Evolutionary conservation across 2,113 vertebrate genomes (phyloP).

Genomic region (Brachyistius frenatus): DNA sequence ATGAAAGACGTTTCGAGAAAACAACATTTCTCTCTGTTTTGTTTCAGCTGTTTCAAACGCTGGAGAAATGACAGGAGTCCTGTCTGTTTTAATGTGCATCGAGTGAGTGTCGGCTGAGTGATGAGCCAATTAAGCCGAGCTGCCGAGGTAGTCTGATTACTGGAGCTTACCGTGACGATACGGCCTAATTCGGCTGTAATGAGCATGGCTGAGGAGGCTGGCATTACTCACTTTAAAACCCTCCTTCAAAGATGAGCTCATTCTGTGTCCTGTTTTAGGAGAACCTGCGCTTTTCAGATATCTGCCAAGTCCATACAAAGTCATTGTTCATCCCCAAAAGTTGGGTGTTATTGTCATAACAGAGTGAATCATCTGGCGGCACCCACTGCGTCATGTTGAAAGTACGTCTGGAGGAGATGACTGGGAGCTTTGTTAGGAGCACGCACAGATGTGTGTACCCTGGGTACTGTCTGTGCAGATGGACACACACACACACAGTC

Average conservation of each 20-base stretch:
- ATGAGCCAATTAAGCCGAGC: constrained; percentile 75
- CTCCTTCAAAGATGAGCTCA: constrained; percentile 63
- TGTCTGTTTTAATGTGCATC: constrained; percentile 53
- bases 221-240: constrained; percentile 67
- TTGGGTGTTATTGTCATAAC: constrained; percentile 70
- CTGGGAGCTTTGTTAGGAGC: constrained; percentile 50
- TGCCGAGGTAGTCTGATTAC: constrained; percentile 74
- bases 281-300: constrained; percentile 37
- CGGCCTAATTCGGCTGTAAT: constrained; percentile 72
- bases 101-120: constrained; percentile 60
- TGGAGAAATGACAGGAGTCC: constrained; percentile 43
- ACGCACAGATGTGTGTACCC: too few species aligned
- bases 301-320: constrained; percentile 61
- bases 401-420: constrained; percentile 72
- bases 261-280: constrained; percentile 33
- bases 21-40: constrained; percentile 1
- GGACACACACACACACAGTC: too few species aligned
- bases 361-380: constrained; percentile 48
- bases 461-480: too few species aligned
- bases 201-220: constrained; percentile 67
- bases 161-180: constrained; percentile 66
- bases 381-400: constrained; percentile 48
- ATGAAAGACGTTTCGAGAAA: constrained; percentile 1
- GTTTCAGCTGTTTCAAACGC: constrained; percentile 23
- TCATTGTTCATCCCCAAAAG: constrained; percentile 64